Base-by-base conservation (phyloP, 1,140 invertebrate genomes). In the Chrysoperla carnea region DNA sequence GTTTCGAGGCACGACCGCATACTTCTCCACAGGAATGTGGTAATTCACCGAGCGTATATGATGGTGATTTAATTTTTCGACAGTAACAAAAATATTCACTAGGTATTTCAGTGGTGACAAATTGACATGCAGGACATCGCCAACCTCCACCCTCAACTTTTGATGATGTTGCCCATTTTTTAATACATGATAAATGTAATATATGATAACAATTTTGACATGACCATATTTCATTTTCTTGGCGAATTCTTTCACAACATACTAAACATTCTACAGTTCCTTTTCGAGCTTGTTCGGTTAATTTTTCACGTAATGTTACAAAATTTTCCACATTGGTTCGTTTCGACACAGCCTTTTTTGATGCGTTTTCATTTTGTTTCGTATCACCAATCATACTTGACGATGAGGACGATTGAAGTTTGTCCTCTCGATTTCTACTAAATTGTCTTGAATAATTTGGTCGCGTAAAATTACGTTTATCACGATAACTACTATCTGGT, bases 101-200 rank as follows among this genome's bases (percentile, higher is more conserved):
- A 1, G 86, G 87, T 23, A 83, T 63, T 9, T 67, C 64, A 7
- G 68, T 56, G 29, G 70, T 71, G 1, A 79, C 71, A 54, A 82
- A 80, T 55, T 91, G 86, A 57, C 88, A 93, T 0, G 84, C 85
- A 11, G 91, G 92, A 59, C 92, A 97, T 13, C 90, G 73, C 92
- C 92, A 97, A 50, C 78, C 78, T 15, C 69, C 71, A 37, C 84
- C 79, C 72, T 79, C 75, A 27, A 72, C 70, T 56, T 81, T 72
- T 14, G 85, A 88, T 31, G 80, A 81, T 39, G 72, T 70, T 1
- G 87, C 89, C 93, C 93, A 97, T 54, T 88, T 86, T 46, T 79
- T 78, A 33, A 89, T 81, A 59, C 93, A 96, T 42, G 75, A 72
- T 3, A 97, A 65, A 66, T 95, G 93, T 42, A 92, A 67, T 48